A percentile compares a stretch with the other conserved stretches of the same genome.
Conservation (phyloP, 2,888 invertebrate species). For the Coelopa pilipes region DNA sequence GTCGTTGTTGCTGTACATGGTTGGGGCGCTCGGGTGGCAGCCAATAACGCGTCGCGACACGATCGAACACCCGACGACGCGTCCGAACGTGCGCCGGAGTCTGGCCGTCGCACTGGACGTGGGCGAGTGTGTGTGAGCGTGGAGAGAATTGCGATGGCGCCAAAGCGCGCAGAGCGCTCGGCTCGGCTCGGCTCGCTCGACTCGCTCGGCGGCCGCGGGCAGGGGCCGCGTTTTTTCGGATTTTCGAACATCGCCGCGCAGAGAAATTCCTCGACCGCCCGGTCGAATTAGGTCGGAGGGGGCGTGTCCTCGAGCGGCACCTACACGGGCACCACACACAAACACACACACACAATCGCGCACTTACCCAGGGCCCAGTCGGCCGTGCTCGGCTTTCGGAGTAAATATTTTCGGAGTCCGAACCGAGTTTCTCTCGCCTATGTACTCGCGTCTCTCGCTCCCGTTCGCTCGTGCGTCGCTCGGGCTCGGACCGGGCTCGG, state of each 20-base stretch:
- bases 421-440: conserved; percentile 27
- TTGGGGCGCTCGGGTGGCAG: conserved; percentile 15
- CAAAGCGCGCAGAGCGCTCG: not conserved
- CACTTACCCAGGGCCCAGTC: not conserved
- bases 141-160: conserved; percentile 13
- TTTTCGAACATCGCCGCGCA: not conserved
- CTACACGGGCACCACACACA: not conserved
- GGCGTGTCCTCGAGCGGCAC: conserved; percentile 13
- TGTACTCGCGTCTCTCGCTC: conserved; percentile 11
- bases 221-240: no score
- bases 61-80: conserved; percentile 18
- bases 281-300: not conserved
- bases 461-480: conserved; percentile 11
- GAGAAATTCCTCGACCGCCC: no score
- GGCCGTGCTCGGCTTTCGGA: conserved; percentile 42
- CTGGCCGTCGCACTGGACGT: not conserved
- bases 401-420: conserved; percentile 36
- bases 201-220: no score
- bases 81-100: conserved; percentile 10
- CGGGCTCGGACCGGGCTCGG: no score
- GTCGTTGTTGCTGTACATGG: conserved; percentile 32
- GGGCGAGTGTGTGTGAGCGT: not conserved
- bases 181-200: no score
- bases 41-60: conserved; percentile 33
- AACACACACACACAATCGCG: conserved; percentile 12